Conservation (phyloP, 2,888 invertebrate genomes). For the Pseudococcus jackbeardsleyi region DNA sequence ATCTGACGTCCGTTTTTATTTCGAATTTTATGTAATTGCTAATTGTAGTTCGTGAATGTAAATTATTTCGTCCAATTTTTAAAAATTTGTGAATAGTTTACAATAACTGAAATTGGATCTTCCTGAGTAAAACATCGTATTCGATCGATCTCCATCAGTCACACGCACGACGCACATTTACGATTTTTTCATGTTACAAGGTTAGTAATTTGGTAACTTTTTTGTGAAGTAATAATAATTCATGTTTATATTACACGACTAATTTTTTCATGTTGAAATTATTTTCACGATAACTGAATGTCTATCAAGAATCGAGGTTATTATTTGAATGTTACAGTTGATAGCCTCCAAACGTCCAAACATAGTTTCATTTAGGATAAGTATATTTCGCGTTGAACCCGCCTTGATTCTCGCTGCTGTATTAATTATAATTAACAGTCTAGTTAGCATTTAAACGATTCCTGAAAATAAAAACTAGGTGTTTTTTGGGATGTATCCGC, state of each 20-base stretch:
- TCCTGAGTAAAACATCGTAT: neutral
- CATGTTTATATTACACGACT: neutral
- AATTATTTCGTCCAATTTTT: neutral
- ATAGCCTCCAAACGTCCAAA: neutral
- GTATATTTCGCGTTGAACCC: neutral
- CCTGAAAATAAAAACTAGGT: neutral
- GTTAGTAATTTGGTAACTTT: neutral
- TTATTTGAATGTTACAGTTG: neutral
- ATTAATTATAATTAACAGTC: too few species aligned
- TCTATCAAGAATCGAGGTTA: neutral
- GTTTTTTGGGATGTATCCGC: neutral
- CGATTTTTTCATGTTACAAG: slow-evolving; percentile 22
- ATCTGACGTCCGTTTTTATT: neutral
- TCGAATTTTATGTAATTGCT: too few species aligned
- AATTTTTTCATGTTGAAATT: neutral
- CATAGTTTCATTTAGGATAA: neutral
- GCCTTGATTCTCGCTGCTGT: neutral
- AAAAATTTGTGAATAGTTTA: neutral
- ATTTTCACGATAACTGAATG: neutral
- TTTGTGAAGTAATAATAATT: neutral
- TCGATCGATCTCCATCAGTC: neutral
- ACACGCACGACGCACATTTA: neutral
- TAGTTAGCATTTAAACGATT: too few species aligned
- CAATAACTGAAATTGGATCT: neutral
- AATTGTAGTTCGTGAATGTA: too few species aligned